phyloP scores from a whole-genome alignment of 2,888 invertebrate genomes.

The Xylota sylvarum region DNA sequence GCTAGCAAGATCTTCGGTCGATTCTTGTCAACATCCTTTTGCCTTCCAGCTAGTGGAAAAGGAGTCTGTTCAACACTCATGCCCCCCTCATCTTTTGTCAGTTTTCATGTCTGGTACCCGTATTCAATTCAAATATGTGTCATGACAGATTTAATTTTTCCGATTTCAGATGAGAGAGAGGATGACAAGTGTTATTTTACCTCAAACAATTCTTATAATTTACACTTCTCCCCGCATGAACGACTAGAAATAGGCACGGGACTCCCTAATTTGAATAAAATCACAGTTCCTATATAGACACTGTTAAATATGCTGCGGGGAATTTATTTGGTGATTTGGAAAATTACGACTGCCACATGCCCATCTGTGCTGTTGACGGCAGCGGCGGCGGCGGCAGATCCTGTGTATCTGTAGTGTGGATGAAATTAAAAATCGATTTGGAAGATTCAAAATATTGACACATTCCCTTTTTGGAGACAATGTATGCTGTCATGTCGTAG shows the following conservation, averaged over 20 bases:
- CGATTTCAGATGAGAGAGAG: neutral
- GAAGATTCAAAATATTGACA: conserved; percentile 62
- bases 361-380: conserved; percentile 50
- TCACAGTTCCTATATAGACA: conserved; percentile 7
- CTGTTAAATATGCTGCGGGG: conserved; percentile 21
- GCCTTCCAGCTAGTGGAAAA: neutral
- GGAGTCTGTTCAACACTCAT: neutral
- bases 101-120: conserved; percentile 2
- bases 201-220: conserved; percentile 8
- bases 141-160: conserved; percentile 35
- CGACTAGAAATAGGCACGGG: conserved; percentile 26
- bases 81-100: conserved; percentile 6
- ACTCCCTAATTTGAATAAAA: conserved; percentile 42
- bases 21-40: conserved; percentile 7
- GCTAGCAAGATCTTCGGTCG: conserved; percentile 9
- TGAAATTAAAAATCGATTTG: conserved; percentile 67
- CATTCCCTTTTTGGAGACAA: conserved; percentile 40
- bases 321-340: conserved; percentile 58
- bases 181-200: conserved; percentile 44
- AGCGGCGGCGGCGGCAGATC: conserved; percentile 2
- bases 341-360: conserved; percentile 62
- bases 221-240: conserved; percentile 10
- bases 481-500: conserved; percentile 9
- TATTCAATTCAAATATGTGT: conserved; percentile 34
- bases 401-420: conserved; percentile 30